phyloP scores from a whole-genome alignment of 2,113 vertebrate species.

The Gobio gobio region DNA sequence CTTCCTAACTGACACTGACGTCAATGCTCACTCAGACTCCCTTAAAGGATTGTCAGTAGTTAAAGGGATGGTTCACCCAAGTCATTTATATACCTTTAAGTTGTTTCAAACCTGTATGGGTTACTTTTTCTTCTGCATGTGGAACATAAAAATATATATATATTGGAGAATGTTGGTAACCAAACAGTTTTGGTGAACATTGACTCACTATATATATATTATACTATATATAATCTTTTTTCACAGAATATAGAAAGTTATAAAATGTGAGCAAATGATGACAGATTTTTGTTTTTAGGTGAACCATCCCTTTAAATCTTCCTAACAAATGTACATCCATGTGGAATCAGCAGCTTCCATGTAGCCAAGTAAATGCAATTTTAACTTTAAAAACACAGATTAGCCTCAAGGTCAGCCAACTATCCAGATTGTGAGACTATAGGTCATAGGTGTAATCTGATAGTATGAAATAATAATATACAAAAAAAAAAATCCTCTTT shows the following conservation, averaged over 20 bases:
- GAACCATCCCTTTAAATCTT: neutral
- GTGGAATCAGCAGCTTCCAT: neutral
- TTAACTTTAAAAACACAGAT: neutral
- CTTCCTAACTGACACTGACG: slow-evolving; percentile 42
- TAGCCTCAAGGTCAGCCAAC: neutral
- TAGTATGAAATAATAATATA: neutral
- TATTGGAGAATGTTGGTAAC: neutral
- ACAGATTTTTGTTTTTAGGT: neutral
- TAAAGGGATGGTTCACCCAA: neutral
- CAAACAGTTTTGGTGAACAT: neutral
- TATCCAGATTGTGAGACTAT: neutral
- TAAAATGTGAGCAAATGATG: neutral
- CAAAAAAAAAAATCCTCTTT: neutral
- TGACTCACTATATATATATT: too few relatives aligned
- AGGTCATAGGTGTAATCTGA: neutral
- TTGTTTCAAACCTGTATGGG: neutral
- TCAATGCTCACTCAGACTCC: slow-evolving; percentile 11
- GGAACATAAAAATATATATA: neutral
- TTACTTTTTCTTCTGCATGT: neutral
- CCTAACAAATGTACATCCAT: neutral
- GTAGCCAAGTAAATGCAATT: neutral
- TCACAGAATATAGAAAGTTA: neutral
- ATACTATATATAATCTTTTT: too few relatives aligned
- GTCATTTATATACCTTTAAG: neutral
- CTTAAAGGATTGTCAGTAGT: neutral